phyloP scores from a whole-genome alignment of 2,888 invertebrate species.

The Ditylenchus weischeri region DNA sequence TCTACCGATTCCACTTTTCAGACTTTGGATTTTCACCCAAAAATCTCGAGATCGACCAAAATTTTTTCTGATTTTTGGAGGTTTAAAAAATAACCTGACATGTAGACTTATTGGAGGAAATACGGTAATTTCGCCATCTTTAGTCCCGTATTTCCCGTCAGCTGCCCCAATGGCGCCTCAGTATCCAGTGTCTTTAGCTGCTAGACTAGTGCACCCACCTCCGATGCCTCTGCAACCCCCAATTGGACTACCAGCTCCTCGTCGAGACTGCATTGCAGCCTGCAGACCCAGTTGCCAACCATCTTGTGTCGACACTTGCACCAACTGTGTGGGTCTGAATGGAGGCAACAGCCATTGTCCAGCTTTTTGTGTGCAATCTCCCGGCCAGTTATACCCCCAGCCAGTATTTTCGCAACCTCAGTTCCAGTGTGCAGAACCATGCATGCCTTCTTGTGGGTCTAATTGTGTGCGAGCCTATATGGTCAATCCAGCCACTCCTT shows the following conservation, averaged over 20 bases:
- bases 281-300: constrained; percentile 4
- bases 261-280: neutral
- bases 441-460: neutral
- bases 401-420: too few relatives aligned
- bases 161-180: neutral
- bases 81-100: too few relatives aligned
- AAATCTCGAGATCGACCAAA: too few relatives aligned
- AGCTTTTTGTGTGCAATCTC: neutral
- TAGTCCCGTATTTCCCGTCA: neutral
- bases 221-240: constrained; percentile 26
- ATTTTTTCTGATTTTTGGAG: too few relatives aligned
- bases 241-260: constrained; percentile 3
- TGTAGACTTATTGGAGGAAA: too few relatives aligned
- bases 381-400: too few relatives aligned
- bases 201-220: constrained; percentile 18
- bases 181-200: constrained; percentile 8
- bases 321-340: neutral
- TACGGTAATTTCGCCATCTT: neutral
- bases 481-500: neutral
- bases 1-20: too few relatives aligned
- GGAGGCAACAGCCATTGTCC: neutral
- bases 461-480: neutral
- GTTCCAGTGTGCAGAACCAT: neutral
- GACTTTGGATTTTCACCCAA: too few relatives aligned
- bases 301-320: constrained; percentile 8